Evolutionary conservation across 2,888 invertebrate species (phyloP), one percentile per base, ranked within the genome.

Genomic region (Argyresthia albistria): DNA sequence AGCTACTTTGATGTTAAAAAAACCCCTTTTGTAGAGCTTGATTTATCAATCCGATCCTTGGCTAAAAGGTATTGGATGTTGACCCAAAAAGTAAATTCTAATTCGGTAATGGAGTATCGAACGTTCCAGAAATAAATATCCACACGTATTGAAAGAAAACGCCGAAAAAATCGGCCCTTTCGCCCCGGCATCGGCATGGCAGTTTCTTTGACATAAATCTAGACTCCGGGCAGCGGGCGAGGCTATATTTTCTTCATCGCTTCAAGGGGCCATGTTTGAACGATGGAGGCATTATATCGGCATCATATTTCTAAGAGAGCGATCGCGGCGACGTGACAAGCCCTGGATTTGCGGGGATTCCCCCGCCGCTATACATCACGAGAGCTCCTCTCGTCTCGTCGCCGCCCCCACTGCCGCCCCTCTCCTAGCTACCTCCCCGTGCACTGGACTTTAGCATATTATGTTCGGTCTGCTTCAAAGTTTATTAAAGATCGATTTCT

Each of bases 171-270:
- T 42, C 11, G 42, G 42, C 12, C 12, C 6, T 42, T 39, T 3
- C 39, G 39, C 14, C 14, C 48, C 12, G 15, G 14, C 48, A 37
- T 3, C 39, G 39, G 8, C 14, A 36, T 8, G 15, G 14, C 48
- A 37, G 48, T 37, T 48, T 50, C 50, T 15, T 25, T 4, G 16
- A 51, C 25, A 51, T 51, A 51, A 51, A 51, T 48, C 48, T 9
- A 8, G 48, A 12, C 11, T 4, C 15, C 12, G 48, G 37, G 69
- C 64, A 67, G 78, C 75, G 70, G 74, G 69, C 61, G 67, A 61
- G 58, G 68, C 79, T 70, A 81, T 83, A 82, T 81, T 80, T 83
- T 68, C 72, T 67, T 70, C 80, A 80, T 81, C 76, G 80, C 25
- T 25, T 25, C 3, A 66, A 61, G 58, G 36, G 58, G 61, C 69